Conservation (phyloP, 2,888 invertebrate species). For the Polyommatus iphigenia region DNA sequence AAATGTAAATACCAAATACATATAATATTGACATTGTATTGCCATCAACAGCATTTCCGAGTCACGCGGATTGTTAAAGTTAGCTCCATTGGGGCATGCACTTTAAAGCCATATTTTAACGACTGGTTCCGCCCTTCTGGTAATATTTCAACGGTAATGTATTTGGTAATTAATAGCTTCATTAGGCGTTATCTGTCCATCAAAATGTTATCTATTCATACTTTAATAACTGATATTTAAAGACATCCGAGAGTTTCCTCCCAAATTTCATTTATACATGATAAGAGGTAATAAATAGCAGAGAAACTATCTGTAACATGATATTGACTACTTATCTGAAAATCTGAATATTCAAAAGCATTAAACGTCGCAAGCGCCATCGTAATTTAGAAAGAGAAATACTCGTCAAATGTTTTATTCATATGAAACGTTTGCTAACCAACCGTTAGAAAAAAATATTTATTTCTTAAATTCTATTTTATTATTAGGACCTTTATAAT, state of each 20-base stretch:
- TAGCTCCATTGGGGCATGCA: neutral
- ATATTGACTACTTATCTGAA: constrained; percentile 4
- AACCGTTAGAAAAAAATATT: too few relatives aligned
- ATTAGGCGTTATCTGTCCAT: constrained; percentile 17
- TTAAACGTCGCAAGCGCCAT: neutral
- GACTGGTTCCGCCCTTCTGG: neutral
- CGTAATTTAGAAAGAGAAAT: neutral
- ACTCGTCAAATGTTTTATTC: neutral
- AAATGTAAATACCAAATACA: too few relatives aligned
- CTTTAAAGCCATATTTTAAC: neutral
- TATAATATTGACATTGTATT: too few relatives aligned
- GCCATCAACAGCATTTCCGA: neutral
- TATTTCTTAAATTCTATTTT: too few relatives aligned
- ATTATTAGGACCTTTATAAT: too few relatives aligned
- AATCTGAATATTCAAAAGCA: neutral
- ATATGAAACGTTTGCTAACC: neutral
- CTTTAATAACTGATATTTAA: neutral
- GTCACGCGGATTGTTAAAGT: neutral
- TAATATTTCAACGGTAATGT: neutral
- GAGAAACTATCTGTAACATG: constrained; percentile 1
- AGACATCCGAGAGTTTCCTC: neutral
- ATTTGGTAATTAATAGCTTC: constrained; percentile 26
- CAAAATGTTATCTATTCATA: neutral
- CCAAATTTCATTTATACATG: neutral
- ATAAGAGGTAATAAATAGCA: neutral